Conservation (phyloP, 2,888 invertebrate genomes). For the Autographa gamma region DNA sequence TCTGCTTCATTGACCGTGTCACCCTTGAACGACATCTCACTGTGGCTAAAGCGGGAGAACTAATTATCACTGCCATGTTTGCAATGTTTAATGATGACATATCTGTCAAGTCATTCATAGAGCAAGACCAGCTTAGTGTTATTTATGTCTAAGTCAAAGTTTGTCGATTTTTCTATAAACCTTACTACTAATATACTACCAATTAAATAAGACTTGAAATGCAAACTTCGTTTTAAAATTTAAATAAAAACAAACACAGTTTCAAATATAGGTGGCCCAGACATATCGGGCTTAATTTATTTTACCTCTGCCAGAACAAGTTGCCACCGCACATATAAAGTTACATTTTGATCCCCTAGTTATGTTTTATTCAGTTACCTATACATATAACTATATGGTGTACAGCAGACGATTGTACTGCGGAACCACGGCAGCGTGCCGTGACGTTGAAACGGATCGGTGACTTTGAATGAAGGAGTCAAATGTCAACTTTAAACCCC, state of each 20-base stretch:
- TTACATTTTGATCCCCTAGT: slow-evolving; percentile 40
- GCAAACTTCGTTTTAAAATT: slow-evolving; percentile 5
- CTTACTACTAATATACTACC: too few species aligned
- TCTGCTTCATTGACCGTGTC: slow-evolving; percentile 64
- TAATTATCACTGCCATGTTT: slow-evolving; percentile 32
- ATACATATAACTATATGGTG: slow-evolving; percentile 9
- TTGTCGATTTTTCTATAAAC: too few species aligned
- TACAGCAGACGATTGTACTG: slow-evolving; percentile 46
- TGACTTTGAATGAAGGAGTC: slow-evolving; percentile 50
- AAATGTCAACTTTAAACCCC: slow-evolving; percentile 58
- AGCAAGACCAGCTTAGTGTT: too few species aligned
- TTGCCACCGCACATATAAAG: slow-evolving; percentile 25
- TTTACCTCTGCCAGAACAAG: slow-evolving; percentile 17
- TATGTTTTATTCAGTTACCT: slow-evolving; percentile 37
- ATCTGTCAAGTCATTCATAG: neutral
- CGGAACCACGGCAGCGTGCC: slow-evolving; percentile 63
- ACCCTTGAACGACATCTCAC: slow-evolving; percentile 64
- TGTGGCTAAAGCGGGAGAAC: slow-evolving; percentile 32
- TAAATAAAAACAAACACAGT: slow-evolving; percentile 20
- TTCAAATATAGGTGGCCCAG: neutral
- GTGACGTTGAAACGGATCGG: slow-evolving; percentile 71
- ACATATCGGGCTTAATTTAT: slow-evolving; percentile 37
- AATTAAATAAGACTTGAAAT: neutral
- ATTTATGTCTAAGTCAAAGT: too few species aligned
- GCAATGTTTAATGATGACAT: slow-evolving; percentile 25